Conservation (phyloP, 2,888 invertebrate species). For the Tenthredo livida region DNA sequence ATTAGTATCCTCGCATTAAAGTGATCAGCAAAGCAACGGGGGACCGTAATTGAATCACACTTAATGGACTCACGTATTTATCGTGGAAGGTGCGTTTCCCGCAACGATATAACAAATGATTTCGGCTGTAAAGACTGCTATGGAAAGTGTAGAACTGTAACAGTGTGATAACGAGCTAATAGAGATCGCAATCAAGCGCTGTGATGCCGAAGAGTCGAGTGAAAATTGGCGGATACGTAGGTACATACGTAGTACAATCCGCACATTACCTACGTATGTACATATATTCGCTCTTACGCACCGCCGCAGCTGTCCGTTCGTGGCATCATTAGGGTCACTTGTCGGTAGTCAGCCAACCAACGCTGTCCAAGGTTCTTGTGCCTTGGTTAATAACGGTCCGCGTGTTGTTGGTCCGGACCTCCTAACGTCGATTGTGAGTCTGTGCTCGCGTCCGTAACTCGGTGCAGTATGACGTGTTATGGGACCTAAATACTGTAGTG, state of each 20-base stretch:
- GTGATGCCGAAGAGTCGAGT: neutral
- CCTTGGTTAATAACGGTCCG: constrained; percentile 64
- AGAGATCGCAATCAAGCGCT: neutral
- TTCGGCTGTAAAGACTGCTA: neutral
- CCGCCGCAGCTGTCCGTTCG: constrained; percentile 48
- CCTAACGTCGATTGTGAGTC: neutral
- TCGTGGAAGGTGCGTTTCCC: neutral
- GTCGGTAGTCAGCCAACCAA: constrained; percentile 64
- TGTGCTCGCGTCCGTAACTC: neutral
- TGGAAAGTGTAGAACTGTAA: neutral
- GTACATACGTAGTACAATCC: constrained; percentile 7
- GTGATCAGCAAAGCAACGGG: neutral
- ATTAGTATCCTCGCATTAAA: neutral
- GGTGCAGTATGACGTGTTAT: neutral
- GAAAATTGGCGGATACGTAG: neutral
- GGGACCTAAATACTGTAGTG: neutral
- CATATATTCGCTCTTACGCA: constrained; percentile 21
- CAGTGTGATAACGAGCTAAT: neutral
- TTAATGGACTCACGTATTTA: neutral
- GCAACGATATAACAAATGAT: neutral
- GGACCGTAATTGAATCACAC: neutral
- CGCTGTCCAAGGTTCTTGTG: constrained; percentile 71
- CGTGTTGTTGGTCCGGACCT: neutral
- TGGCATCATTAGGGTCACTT: constrained; percentile 72
- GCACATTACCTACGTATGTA: neutral